phyloP scores from a whole-genome alignment of 1,140 invertebrate genomes.

The Bombus waltoni region DNA sequence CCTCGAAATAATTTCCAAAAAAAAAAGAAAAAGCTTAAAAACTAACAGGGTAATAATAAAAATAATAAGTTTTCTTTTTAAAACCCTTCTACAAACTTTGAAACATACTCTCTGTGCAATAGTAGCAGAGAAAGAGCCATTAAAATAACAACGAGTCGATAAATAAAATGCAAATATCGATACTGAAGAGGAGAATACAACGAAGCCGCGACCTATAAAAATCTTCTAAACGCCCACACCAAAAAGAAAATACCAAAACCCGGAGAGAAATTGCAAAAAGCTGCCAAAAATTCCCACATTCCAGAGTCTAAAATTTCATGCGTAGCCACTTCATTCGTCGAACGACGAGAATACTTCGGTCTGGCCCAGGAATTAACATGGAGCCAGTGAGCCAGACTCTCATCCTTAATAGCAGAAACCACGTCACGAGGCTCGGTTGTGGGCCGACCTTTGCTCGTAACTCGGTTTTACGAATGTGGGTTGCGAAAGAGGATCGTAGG shows the following conservation, averaged over 20 bases:
- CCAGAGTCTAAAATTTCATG: background rate
- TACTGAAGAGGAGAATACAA: background rate
- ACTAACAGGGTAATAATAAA: background rate
- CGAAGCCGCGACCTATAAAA: background rate
- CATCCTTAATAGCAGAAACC: conserved; percentile 19
- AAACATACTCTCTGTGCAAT: too few species aligned
- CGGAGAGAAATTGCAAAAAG: background rate
- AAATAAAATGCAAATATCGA: background rate
- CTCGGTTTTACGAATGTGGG: conserved; percentile 56
- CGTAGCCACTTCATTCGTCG: background rate
- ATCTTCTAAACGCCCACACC: background rate
- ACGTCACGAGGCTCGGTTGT: conserved; percentile 8
- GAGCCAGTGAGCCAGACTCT: conserved; percentile 1
- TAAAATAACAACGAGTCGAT: background rate
- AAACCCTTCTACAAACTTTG: background rate
- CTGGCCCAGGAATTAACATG: background rate
- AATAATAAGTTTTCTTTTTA: background rate
- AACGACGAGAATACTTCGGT: background rate
- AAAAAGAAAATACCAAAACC: background rate
- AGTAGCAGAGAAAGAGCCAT: background rate
- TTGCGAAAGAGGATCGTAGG: conserved; percentile 10
- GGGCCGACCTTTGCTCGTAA: conserved; percentile 57
- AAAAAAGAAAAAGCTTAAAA: background rate
- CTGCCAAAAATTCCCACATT: too few species aligned
- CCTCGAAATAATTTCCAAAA: background rate